A percentile compares a stretch with the other conserved stretches of the same genome.
Conservation (phyloP, 1,140 invertebrate species). For the Drosophila ananassae region DNA sequence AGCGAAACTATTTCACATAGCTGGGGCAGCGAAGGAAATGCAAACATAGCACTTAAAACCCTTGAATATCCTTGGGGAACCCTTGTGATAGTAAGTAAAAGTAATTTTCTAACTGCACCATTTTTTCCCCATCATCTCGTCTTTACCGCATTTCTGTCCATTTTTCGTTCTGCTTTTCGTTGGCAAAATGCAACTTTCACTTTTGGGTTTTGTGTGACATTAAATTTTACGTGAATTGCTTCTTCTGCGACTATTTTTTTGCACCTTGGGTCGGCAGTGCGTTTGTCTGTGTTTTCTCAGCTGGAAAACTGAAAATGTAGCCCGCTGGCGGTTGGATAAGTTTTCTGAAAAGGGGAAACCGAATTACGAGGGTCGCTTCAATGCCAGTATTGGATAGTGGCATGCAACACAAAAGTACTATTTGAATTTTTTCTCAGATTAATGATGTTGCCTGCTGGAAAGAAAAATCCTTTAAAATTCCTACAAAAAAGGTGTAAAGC, state of each 20-base stretch:
- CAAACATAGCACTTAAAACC: conserved; percentile 64
- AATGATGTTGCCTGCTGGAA: conserved; percentile 13
- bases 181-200: conserved; percentile 64
- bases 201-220: conserved; percentile 65
- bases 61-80: conserved; percentile 53
- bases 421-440: conserved; percentile 16
- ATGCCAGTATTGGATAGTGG: conserved; percentile 34
- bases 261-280: conserved; percentile 39
- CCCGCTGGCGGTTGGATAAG: conserved; percentile 39
- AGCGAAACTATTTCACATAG: conserved; percentile 53
- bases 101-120: conserved; percentile 73
- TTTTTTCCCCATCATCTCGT: conserved; percentile 21
- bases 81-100: conserved; percentile 68
- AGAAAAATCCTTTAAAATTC: conserved; percentile 3
- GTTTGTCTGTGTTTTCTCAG: conserved; percentile 58
- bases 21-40: conserved; percentile 44
- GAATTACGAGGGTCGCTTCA: conserved; percentile 45
- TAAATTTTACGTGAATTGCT: conserved; percentile 65
- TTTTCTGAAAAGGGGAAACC: conserved; percentile 38
- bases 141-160: conserved; percentile 14
- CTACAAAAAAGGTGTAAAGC: neutral
- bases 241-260: conserved; percentile 44
- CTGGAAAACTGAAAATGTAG: conserved; percentile 67
- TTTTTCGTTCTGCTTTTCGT: conserved; percentile 14
- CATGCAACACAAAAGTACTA: neutral